Evolutionary conservation across 2,113 vertebrate genomes (phyloP).

Genomic region (Galeopterus variegatus): DNA sequence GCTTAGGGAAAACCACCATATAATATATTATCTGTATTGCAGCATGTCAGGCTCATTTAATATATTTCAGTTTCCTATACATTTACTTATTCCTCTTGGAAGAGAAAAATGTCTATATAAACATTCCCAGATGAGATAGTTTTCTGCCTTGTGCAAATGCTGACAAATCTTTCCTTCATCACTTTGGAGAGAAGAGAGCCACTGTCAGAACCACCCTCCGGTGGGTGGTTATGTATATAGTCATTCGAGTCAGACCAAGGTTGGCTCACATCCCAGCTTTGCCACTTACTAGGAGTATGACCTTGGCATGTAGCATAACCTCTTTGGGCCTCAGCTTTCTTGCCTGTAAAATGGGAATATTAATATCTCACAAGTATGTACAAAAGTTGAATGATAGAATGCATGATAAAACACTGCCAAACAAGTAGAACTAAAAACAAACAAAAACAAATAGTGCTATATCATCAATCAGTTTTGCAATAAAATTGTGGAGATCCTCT

Average conservation of each 20-base stretch:
- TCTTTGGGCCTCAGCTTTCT: constrained; percentile 42
- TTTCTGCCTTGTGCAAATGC: constrained; percentile 15
- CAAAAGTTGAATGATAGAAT: constrained; percentile 8
- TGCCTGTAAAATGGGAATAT: constrained; percentile 14
- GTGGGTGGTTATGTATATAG: neutral
- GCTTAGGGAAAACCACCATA: constrained; percentile 55
- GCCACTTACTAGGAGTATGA: neutral
- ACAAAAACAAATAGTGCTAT: neutral
- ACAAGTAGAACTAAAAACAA: constrained; percentile 30
- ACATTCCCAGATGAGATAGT: constrained; percentile 46
- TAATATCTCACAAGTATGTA: constrained; percentile 6
- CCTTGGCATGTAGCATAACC: neutral
- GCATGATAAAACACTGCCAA: neutral
- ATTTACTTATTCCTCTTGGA: constrained; percentile 51
- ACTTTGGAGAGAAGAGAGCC: constrained; percentile 8
- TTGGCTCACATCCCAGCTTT: constrained; percentile 26
- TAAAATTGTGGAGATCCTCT: constrained; percentile 1
- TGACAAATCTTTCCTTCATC: constrained; percentile 47
- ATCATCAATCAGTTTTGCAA: constrained; percentile 26
- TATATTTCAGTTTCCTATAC: constrained; percentile 58
- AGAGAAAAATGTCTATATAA: constrained; percentile 66
- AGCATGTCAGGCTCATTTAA: constrained; percentile 49
- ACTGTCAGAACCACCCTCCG: neutral
- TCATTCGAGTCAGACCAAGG: neutral
- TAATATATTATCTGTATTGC: constrained; percentile 36